Evolutionary conservation across 2,113 vertebrate genomes (phyloP).

Genomic region (Vanacampus margaritifer): DNA sequence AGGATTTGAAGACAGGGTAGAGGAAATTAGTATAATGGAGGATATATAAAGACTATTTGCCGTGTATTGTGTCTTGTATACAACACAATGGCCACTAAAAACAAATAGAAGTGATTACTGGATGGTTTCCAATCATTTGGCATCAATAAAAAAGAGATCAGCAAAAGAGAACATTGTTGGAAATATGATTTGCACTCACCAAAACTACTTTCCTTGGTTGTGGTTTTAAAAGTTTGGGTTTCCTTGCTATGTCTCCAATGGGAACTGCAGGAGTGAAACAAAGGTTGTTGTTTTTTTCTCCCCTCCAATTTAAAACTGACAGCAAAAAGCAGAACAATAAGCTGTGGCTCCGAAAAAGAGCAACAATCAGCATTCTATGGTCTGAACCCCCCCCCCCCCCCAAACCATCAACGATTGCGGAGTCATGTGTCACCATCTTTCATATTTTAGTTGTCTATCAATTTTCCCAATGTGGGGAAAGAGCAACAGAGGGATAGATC

Average conservation of each 20-base stretch:
- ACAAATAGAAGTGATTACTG: background rate
- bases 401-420: background rate
- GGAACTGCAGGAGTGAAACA: conserved; percentile 72
- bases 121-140: background rate
- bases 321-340: background rate
- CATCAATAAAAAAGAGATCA: background rate
- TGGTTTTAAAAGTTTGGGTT: conserved; percentile 88
- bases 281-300: background rate
- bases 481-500: background rate
- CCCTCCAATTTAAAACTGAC: background rate
- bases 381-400: no score
- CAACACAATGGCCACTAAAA: background rate
- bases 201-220: conserved; percentile 82
- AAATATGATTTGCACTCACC: conserved; percentile 73
- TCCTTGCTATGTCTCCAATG: conserved; percentile 76
- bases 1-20: conserved; percentile 13
- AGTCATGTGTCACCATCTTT: background rate
- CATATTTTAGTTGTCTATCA: background rate
- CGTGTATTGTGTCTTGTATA: background rate
- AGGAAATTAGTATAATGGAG: background rate
- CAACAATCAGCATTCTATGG: background rate
- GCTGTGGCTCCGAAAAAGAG: background rate
- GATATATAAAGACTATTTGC: background rate
- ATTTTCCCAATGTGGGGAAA: background rate
- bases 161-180: background rate